Evolutionary conservation across 2,888 invertebrate species (phyloP), one percentile per base, ranked within the genome.

Genomic region (Calameuta idolon): DNA sequence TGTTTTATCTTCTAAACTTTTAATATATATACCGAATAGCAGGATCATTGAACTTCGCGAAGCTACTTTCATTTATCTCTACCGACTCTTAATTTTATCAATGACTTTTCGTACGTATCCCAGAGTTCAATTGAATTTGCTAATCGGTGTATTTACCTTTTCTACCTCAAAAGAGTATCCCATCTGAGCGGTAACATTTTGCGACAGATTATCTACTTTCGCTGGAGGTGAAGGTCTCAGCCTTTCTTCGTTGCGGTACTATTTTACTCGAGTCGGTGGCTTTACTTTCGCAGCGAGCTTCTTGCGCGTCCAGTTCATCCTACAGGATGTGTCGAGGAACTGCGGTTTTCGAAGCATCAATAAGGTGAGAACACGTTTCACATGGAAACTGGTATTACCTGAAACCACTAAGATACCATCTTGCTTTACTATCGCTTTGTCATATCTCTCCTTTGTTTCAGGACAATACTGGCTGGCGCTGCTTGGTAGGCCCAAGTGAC

Each of bases 381-480:
- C 55, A 23, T 55, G 9, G 23, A 55, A 55, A 55, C 55, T 55
- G 55, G 55, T 55, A 23, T 55, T 23, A 55, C 5, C 55, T 55
- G 55, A 23, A 9, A 55, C 55, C 23, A 55, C 55, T 9, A 23
- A 55, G 55, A 9, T 55, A 9, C 55, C 23, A 15, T 55, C 23
- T 55, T 55, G 23, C 55, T 23, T 55, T 55, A 55, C 55, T 55
- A 23, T 5, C 23, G 23, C 55, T 55, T 5, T 55, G 55, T 55
- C 55, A 79, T 34, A 33, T 34, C 15, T 55, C 2, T 37, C 55
- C 5, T 76, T 81, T 73, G 69, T 84, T 86, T 71, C 82, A 89
- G 89, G 88, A 88, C 87, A 85, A 87, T 84, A 86, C 83, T 55
- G 82, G 86, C 90, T 90, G 90, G 89, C 89, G 88, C 87, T 89